Base-by-base conservation (phyloP, 1,140 invertebrate genomes). In the Formica exsecta region DNA sequence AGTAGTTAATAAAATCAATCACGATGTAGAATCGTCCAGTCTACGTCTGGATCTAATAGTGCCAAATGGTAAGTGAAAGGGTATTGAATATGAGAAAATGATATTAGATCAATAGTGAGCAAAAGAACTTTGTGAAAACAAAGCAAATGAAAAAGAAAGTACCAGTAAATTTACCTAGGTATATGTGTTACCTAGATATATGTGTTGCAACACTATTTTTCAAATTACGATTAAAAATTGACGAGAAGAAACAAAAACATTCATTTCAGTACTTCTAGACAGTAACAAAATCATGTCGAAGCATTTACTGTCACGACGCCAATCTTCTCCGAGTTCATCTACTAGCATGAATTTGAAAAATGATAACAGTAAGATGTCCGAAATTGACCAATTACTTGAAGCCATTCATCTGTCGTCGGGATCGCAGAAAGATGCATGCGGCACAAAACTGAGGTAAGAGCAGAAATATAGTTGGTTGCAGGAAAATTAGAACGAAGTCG, bases 301-400 rank as follows among this genome's bases (percentile, higher is more conserved):
- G 9, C 91, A 93, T 87, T 86, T 91, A 57, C 22, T 92, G n/a
- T 92, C 91, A 7, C 91, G 91, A 41, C 90, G 92, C 38, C 89
- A 92, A 64, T 94, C 93, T 0, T 92, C 93, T 19, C 92, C 92
- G 22, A 86, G 90, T 11, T 89, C 93, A 1, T 88, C 93, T 0
- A 85, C 86, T 22, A 92, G 76, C 76, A 70, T 93, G 62, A 93
- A 90, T 85, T 90, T 89, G 22, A 88, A 88, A 41, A 91, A 89
- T 80, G 80, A 86, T 22, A 93, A 88, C 79, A 89, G 81, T 8
- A 94, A 94, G 86, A 90, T 92, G 41, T 89, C 91, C 36, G 92
- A 94, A 79, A 89, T 92, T 16, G 93, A 94, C 70, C 90, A 93
- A 65, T 86, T 94, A 19, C 74, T 94, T 0, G 91, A 93, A 57